Evolutionary conservation across 2,797 vertebrate species (phyloP).

Genomic region (Falco concolor): DNA sequence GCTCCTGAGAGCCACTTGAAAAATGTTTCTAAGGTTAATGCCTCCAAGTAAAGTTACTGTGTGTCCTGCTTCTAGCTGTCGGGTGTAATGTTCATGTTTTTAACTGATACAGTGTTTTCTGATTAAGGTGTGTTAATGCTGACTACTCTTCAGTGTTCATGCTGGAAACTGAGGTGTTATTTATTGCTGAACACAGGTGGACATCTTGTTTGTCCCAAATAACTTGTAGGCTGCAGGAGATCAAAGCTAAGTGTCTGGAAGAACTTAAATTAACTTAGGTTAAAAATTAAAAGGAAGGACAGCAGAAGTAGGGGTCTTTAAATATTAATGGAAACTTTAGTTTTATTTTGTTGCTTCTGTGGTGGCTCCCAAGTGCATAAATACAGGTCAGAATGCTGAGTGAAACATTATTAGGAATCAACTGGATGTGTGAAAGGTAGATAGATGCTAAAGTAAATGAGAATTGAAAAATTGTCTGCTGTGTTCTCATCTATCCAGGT

Average conservation of each 20-base stretch:
- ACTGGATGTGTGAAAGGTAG: no score
- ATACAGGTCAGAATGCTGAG: not conserved
- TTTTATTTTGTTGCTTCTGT: not conserved
- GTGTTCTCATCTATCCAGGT: rapidly evolving
- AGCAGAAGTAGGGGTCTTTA: not conserved
- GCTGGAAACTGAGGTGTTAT: rapidly evolving
- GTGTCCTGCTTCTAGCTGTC: not conserved
- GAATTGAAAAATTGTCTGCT: rapidly evolving
- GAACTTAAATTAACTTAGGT: not conserved
- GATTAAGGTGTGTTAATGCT: not conserved
- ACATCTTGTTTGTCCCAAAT: not conserved
- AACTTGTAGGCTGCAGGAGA: not conserved
- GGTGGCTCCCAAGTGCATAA: not conserved
- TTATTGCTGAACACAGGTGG: not conserved
- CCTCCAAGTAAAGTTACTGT: not conserved
- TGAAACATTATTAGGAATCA: not conserved
- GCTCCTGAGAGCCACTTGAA: not conserved
- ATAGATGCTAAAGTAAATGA: not conserved
- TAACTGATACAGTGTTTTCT: not conserved
- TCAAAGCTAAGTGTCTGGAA: not conserved
- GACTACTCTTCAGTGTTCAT: not conserved
- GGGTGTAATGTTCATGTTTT: not conserved
- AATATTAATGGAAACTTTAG: no score
- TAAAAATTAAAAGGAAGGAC: not conserved
- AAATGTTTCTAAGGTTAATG: not conserved